phyloP scores from a whole-genome alignment of 2,888 invertebrate species.

The Aelia acuminata region DNA sequence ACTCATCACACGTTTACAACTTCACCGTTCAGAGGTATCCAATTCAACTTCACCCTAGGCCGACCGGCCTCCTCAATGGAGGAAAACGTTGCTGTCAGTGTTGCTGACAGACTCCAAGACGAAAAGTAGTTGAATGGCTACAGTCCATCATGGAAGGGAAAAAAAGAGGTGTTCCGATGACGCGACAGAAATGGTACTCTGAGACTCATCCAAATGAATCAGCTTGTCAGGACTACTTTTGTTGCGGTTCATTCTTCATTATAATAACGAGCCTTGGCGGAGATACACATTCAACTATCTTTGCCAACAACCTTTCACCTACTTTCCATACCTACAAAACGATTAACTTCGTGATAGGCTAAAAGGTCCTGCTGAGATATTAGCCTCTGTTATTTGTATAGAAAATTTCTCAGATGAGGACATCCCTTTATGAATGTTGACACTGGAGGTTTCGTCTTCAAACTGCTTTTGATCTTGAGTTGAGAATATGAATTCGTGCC shows the following conservation, averaged over 20 bases:
- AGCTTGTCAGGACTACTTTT: slow-evolving; percentile 41
- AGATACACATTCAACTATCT: slow-evolving; percentile 44
- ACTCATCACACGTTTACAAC: neutral
- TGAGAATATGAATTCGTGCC: neutral
- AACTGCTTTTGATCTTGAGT: neutral
- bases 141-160: neutral
- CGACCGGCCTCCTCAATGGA: slow-evolving; percentile 12
- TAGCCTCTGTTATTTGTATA: neutral
- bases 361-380: neutral
- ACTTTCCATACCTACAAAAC: slow-evolving; percentile 38
- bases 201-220: slow-evolving; percentile 53
- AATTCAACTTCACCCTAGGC: neutral
- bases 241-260: slow-evolving; percentile 36
- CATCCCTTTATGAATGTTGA: neutral
- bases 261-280: slow-evolving; percentile 34
- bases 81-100: slow-evolving; percentile 38
- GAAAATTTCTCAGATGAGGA: neutral
- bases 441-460: neutral
- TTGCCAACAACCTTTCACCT: slow-evolving; percentile 37
- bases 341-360: slow-evolving; percentile 33
- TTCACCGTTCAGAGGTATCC: neutral
- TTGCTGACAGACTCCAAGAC: slow-evolving; percentile 25
- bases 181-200: neutral
- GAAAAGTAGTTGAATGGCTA: slow-evolving; percentile 13
- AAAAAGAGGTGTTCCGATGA: slow-evolving; percentile 14